Evolutionary conservation across 2,113 vertebrate genomes (phyloP), one percentile per base, ranked within the genome.

Genomic region (Rana temporaria): DNA sequence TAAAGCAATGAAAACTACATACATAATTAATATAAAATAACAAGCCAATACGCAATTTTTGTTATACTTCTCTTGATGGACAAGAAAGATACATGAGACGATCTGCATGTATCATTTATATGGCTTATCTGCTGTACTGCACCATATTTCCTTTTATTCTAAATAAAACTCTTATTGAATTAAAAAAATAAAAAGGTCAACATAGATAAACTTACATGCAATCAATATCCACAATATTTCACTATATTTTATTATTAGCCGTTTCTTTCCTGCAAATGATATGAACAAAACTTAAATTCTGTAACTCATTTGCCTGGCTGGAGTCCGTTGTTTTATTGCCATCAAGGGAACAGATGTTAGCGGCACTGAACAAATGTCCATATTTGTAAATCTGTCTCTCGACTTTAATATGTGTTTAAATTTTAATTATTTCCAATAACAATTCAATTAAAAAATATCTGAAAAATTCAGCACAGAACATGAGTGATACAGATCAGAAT

Each of bases 281-380:
- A 22, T 78, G 22, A 78, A 30, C 75, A 65, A 77, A 64, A 78
- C 22, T 30, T 78, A 53, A 64, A 78, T 65, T 65, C 16, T 55
- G 60, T 55, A 24, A 30, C 3, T 53, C 38, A 53, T 78, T 53
- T 65, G 42, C n/a, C 17, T 78, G 38, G 62, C 42, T 52, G 53
- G 38, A 64, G 75, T 78, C 59, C 75, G 65, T 65, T 78, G 22
- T 78, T 65, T 52, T 78, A 65, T 78, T 78, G 60, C 22, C 38
- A 65, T 64, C 62, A 52, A 52, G 75, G 60, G 75, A 78, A 55
- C 75, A 78, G 75, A 65, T 78, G 75, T 78, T 78, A 78, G 34
- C 42, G 75, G 34, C 62, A 24, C 9, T 11, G 75, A 78, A 64
- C 60, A 65, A 78, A 78, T 78, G 75, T 64, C 42, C 60, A 30